These are phyloP conservation scores for Platycheirus rosarum DNA, from an alignment of 2,888 invertebrate genomes.

Conservation along the genomic window DNA sequence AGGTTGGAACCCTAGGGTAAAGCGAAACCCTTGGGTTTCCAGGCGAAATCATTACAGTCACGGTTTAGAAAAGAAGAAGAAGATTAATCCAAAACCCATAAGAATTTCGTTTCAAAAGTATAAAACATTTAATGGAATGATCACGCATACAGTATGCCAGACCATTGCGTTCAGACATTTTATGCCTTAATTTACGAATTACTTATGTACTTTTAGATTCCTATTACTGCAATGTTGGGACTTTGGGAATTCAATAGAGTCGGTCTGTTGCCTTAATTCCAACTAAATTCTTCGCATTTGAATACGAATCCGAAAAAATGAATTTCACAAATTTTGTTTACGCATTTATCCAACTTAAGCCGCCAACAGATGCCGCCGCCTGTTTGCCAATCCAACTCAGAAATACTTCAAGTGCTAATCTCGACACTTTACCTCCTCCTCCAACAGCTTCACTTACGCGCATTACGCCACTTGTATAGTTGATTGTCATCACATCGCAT, in stretches of 20 bases:
- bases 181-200: background rate
- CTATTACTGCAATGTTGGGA: background rate
- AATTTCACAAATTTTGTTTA: background rate
- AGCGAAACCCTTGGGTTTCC: no score
- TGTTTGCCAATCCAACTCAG: slow-evolving; percentile 1
- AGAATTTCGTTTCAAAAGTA: no score
- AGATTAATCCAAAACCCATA: no score
- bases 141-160: no score
- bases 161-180: background rate
- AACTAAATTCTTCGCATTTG: background rate
- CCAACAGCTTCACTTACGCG: slow-evolving; percentile 11
- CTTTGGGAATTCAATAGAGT: background rate
- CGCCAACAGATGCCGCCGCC: background rate
- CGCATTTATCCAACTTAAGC: background rate
- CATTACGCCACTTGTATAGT: slow-evolving; percentile 43
- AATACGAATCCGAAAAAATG: background rate
- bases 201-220: background rate
- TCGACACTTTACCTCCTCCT: slow-evolving; percentile 15
- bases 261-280: no score
- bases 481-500: slow-evolving; percentile 21
- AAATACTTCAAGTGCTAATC: slow-evolving; percentile 33
- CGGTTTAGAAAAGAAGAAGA: no score
- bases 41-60: no score
- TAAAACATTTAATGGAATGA: no score
- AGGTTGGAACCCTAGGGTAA: no score